phyloP scores from a whole-genome alignment of 2,113 vertebrate genomes.

The Leucopternis melanops region DNA sequence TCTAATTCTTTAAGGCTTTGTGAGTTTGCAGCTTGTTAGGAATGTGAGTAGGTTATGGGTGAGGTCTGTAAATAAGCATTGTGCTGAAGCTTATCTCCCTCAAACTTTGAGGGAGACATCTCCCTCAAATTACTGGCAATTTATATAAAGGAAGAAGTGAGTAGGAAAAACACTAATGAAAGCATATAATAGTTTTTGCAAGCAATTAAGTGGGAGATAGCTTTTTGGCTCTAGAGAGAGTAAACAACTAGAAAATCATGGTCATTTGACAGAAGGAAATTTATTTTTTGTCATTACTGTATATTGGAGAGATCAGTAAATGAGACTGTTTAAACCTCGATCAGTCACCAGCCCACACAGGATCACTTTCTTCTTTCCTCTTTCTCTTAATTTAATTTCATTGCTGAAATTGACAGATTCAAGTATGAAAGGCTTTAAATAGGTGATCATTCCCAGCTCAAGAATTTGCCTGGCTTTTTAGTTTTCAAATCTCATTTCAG shows the following conservation, averaged over 20 bases:
- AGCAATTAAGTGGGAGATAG: slow-evolving; percentile 6
- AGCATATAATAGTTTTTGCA: not conserved
- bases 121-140: not conserved
- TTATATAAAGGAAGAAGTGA: not conserved
- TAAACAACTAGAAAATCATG: slow-evolving; percentile 37
- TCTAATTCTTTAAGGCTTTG: not conserved
- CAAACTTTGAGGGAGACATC: not conserved
- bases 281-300: slow-evolving; percentile 5
- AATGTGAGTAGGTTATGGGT: not conserved
- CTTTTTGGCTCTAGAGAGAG: not conserved
- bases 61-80: not conserved
- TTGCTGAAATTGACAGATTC: slow-evolving; percentile 18
- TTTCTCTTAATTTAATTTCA: slow-evolving; percentile 19
- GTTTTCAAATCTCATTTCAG: slow-evolving; percentile 30
- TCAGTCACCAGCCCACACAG: slow-evolving; percentile 27
- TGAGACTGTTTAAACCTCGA: not conserved
- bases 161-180: not conserved
- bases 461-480: slow-evolving; percentile 17
- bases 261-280: slow-evolving; percentile 31
- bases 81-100: not conserved
- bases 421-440: slow-evolving; percentile 16
- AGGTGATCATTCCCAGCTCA: not conserved
- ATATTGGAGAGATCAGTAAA: slow-evolving; percentile 8
- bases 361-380: slow-evolving; percentile 13
- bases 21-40: not conserved